These are phyloP conservation scores for Brachyhypopomus gauderio DNA, from an alignment of 2,113 vertebrate species.

Conservation along the genomic window DNA sequence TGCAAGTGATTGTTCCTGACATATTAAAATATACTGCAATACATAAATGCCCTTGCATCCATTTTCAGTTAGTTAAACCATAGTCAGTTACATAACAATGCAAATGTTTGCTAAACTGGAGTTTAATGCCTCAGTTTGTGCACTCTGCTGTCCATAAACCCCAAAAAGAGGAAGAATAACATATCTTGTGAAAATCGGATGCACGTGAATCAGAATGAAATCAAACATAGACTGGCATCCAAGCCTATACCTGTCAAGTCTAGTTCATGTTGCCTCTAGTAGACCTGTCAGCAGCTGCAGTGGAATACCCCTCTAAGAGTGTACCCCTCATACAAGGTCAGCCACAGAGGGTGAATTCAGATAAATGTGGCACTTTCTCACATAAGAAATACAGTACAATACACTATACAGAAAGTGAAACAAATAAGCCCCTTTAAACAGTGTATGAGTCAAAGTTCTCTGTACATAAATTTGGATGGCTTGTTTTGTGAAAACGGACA, in stretches of 20 bases:
- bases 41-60: slow-evolving; percentile 68
- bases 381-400: slow-evolving; percentile 6
- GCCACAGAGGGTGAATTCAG: slow-evolving; percentile 21
- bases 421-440: slow-evolving; percentile 17
- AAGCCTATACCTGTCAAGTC: slow-evolving; percentile 30
- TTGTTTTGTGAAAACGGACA: slow-evolving; percentile 16
- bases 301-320: slow-evolving; percentile 14
- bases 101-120: neutral
- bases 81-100: slow-evolving; percentile 1
- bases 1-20: slow-evolving; percentile 54
- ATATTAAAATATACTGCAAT: slow-evolving; percentile 43
- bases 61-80: slow-evolving; percentile 50
- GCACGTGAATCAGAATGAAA: slow-evolving; percentile 41
- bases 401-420: slow-evolving; percentile 24
- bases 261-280: neutral
- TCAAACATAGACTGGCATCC: slow-evolving; percentile 44
- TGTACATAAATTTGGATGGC: slow-evolving; percentile 22
- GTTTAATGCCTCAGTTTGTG: slow-evolving; percentile 3
- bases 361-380: neutral
- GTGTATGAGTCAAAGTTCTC: neutral
- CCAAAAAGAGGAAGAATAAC: neutral
- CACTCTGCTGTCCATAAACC: slow-evolving; percentile 41
- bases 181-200: slow-evolving; percentile 3
- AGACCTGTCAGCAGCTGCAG: slow-evolving; percentile 10
- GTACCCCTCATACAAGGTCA: slow-evolving; percentile 13